phyloP scores from a whole-genome alignment of 2,113 vertebrate species.

The Chaenocephalus aceratus region DNA sequence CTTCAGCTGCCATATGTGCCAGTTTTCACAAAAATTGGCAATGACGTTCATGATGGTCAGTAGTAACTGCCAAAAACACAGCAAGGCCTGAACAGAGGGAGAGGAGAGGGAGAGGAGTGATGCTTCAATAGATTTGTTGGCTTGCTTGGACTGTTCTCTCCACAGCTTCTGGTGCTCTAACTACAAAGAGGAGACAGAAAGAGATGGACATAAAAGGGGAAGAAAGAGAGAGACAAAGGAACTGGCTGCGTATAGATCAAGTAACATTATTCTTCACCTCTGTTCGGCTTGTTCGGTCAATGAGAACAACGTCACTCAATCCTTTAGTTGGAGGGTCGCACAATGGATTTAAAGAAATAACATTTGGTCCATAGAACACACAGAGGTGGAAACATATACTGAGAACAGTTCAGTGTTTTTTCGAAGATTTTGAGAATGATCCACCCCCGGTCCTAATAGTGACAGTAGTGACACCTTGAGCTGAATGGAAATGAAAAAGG shows the following conservation, averaged over 20 bases:
- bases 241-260: neutral
- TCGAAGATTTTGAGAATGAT: neutral
- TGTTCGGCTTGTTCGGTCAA: neutral
- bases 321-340: neutral
- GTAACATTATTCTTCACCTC: slow-evolving; percentile 3
- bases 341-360: too few species aligned
- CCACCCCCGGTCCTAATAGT: neutral
- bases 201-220: neutral
- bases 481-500: neutral
- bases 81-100: slow-evolving; percentile 84
- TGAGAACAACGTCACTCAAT: neutral
- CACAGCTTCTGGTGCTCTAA: slow-evolving; percentile 68
- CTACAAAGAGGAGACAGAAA: slow-evolving; percentile 64
- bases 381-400: neutral
- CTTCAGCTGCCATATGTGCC: slow-evolving; percentile 99
- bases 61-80: slow-evolving; percentile 99
- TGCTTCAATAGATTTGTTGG: slow-evolving; percentile 94
- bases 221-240: slow-evolving; percentile 5
- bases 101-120: slow-evolving; percentile 72
- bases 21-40: slow-evolving; percentile 99
- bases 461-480: neutral
- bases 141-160: slow-evolving; percentile 70
- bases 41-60: slow-evolving; percentile 94
- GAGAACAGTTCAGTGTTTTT: neutral
- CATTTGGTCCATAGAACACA: neutral